Conservation (phyloP, 2,888 invertebrate genomes). For the Pomacea canaliculata region DNA sequence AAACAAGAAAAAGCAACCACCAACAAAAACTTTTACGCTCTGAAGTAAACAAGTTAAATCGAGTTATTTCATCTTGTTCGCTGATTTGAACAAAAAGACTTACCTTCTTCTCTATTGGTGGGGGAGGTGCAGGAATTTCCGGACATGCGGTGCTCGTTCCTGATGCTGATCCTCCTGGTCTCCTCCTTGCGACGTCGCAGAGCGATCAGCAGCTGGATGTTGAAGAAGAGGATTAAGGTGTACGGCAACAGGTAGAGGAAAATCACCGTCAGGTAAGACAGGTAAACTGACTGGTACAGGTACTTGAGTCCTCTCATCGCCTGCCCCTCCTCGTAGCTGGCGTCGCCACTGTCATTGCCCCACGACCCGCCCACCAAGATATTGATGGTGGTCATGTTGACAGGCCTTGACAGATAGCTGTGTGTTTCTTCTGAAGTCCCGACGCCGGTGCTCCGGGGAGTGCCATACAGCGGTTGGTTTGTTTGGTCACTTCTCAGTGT, state of each 20-base stretch:
- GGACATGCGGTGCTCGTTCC: conserved; percentile 27
- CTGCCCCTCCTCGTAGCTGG: not conserved
- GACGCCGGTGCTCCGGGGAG: not conserved
- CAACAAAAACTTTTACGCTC: no score
- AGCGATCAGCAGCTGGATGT: conserved; percentile 35
- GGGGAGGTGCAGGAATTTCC: not conserved
- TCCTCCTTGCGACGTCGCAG: conserved; percentile 31
- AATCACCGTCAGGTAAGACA: conserved; percentile 33
- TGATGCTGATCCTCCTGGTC: conserved; percentile 28
- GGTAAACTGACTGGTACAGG: conserved; percentile 32
- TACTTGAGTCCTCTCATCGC: conserved; percentile 6
- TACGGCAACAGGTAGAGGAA: conserved; percentile 41
- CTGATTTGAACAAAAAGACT: not conserved
- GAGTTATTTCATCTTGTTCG: no score
- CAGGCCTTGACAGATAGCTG: no score
- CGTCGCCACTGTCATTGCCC: not conserved
- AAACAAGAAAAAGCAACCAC: no score
- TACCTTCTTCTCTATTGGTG: conserved; percentile 15
- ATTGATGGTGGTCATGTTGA: no score
- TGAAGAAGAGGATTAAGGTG: conserved; percentile 35
- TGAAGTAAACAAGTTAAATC: no score
- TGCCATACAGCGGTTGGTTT: not conserved
- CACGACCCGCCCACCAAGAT: not conserved
- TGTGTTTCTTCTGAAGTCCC: not conserved
- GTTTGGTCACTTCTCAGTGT: not conserved